Percentiles rank a stretch among this genome's conserved stretches.
phyloP scores from a whole-genome alignment of 2,797 vertebrate genomes.

The Microctenopoma steveboyesi region DNA sequence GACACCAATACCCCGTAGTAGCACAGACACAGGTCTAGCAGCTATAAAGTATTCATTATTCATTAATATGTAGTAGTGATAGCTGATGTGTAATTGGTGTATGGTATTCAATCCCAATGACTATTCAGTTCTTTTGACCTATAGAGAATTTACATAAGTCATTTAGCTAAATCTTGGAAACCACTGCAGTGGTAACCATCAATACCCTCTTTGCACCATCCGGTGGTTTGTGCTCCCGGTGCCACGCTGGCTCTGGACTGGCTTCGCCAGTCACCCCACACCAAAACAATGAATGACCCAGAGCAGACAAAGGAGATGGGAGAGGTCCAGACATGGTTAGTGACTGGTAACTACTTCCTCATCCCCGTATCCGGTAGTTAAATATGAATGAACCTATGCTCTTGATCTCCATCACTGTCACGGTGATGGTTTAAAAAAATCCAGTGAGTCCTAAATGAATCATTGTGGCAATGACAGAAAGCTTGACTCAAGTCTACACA shows the following conservation, averaged over 20 bases:
- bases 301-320: constrained; percentile 54
- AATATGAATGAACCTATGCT: constrained; percentile 24
- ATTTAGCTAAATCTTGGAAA: constrained; percentile 24
- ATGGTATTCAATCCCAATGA: not conserved
- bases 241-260: constrained; percentile 45
- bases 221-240: constrained; percentile 69
- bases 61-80: constrained; percentile 4
- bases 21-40: no score
- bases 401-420: constrained; percentile 23
- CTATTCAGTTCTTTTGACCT: constrained; percentile 14
- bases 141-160: constrained; percentile 41
- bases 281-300: constrained; percentile 81
- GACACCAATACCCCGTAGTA: no score
- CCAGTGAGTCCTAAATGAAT: constrained; percentile 26
- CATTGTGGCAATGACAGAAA: constrained; percentile 4
- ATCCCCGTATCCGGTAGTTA: constrained; percentile 30
- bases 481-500: constrained; percentile 26
- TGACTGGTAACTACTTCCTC: constrained; percentile 66
- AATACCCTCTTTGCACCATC: constrained; percentile 76
- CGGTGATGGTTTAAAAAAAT: not conserved
- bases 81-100: not conserved
- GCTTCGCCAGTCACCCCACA: constrained; percentile 58
- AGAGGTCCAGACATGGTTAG: constrained; percentile 32
- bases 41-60: no score
- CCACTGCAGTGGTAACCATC: constrained; percentile 57